Percentiles rank a stretch among this genome's conserved stretches.
phyloP scores from a whole-genome alignment of 1,140 invertebrate genomes.

The Drosophila nannoptera region DNA sequence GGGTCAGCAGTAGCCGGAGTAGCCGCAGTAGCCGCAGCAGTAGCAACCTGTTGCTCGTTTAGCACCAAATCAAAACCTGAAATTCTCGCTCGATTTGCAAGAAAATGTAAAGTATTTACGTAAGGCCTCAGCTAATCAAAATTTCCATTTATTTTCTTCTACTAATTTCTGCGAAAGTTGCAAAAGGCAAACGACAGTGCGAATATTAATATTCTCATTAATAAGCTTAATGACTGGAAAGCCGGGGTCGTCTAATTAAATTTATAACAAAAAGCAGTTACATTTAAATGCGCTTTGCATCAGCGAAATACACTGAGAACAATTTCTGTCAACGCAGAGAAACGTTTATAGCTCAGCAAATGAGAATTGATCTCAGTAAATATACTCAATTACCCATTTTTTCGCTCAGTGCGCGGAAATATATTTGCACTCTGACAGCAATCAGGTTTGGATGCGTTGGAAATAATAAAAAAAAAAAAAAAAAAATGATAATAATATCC shows the following conservation, averaged over 20 bases:
- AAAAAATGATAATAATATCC: too few relatives aligned
- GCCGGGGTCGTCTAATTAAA: too few relatives aligned
- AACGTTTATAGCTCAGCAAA: too few relatives aligned
- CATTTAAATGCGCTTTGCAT: too few relatives aligned
- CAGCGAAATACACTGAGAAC: too few relatives aligned
- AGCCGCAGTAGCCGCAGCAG: slow-evolving; percentile 5
- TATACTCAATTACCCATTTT: not conserved
- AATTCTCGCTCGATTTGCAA: slow-evolving; percentile 1
- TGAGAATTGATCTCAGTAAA: too few relatives aligned
- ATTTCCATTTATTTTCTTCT: not conserved
- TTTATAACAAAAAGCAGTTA: too few relatives aligned
- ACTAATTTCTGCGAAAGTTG: too few relatives aligned
- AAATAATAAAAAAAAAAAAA: too few relatives aligned
- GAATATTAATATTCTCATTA: not conserved
- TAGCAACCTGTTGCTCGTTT: slow-evolving; percentile 24
- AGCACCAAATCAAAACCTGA: slow-evolving; percentile 40
- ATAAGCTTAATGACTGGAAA: not conserved
- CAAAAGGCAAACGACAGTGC: too few relatives aligned
- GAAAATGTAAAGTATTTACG: slow-evolving; percentile 23
- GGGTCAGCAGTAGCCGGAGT: too few relatives aligned
- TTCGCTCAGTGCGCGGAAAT: not conserved
- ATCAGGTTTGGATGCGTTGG: slow-evolving; percentile 22
- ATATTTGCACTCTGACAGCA: not conserved
- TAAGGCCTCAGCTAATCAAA: slow-evolving; percentile 5
- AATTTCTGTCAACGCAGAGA: too few relatives aligned